A percentile compares a stretch with the other conserved stretches of the same genome.
Evolutionary conservation across 2,888 invertebrate species (phyloP).

Genomic region (Chelonus formosanus): DNA sequence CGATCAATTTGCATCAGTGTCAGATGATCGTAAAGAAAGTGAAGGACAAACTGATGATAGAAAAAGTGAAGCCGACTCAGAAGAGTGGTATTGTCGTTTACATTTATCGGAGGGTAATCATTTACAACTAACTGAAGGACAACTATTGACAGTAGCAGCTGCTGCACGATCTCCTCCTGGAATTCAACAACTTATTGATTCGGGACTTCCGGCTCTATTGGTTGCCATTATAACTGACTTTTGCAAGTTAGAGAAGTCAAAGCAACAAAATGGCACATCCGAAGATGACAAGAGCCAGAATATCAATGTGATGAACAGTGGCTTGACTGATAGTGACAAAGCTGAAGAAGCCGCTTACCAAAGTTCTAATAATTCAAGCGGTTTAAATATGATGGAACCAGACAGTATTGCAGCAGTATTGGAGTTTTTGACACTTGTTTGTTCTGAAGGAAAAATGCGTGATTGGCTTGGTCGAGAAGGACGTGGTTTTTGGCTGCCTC

Average conservation of each 20-base stretch:
- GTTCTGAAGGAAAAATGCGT: slow-evolving; percentile 81
- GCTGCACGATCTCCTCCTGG: slow-evolving; percentile 84
- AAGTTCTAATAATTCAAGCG: slow-evolving; percentile 46
- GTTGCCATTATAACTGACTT: slow-evolving; percentile 70
- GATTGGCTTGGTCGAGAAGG: slow-evolving; percentile 89
- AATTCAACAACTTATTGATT: slow-evolving; percentile 79
- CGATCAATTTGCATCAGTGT: slow-evolving; percentile 68
- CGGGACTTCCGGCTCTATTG: slow-evolving; percentile 74
- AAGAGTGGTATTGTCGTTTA: slow-evolving; percentile 70
- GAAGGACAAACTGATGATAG: slow-evolving; percentile 77
- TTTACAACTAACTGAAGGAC: slow-evolving; percentile 70
- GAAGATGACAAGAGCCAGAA: slow-evolving; percentile 41
- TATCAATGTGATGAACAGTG: slow-evolving; percentile 33
- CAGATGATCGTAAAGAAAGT: slow-evolving; percentile 69
- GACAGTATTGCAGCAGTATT: slow-evolving; percentile 75
- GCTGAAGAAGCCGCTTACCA: slow-evolving; percentile 52
- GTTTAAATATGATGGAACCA: slow-evolving; percentile 68
- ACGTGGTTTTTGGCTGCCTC: slow-evolving; percentile 85
- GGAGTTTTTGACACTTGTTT: slow-evolving; percentile 83
- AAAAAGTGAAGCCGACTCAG: slow-evolving; percentile 68
- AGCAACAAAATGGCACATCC: slow-evolving; percentile 44
- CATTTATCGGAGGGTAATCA: slow-evolving; percentile 69
- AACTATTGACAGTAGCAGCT: slow-evolving; percentile 79
- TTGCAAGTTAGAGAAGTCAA: slow-evolving; percentile 52
- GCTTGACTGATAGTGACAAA: slow-evolving; percentile 67